phyloP scores from a whole-genome alignment of 2,888 invertebrate genomes.

The Melanostoma scalare region DNA sequence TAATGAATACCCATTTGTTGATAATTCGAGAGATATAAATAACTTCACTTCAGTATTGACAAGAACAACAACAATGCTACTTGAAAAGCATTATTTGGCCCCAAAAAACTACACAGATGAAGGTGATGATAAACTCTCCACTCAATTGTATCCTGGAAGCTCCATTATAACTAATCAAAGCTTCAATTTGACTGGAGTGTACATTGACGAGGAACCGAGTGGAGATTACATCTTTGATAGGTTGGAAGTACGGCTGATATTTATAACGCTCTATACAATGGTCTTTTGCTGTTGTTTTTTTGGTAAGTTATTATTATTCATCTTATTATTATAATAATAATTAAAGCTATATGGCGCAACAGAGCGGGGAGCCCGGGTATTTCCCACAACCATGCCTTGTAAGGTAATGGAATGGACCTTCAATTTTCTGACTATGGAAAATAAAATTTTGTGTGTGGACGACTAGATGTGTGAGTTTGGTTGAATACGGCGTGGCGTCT shows the following conservation, averaged over 20 bases:
- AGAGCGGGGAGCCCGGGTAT: too few relatives aligned
- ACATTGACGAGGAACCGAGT: constrained; percentile 35
- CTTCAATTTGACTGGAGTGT: constrained; percentile 20
- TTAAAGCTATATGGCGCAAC: too few relatives aligned
- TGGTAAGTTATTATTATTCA: constrained; percentile 84
- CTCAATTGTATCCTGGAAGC: constrained; percentile 50
- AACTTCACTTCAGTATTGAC: constrained; percentile 49
- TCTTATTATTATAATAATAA: too few relatives aligned
- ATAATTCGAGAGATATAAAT: constrained; percentile 20
- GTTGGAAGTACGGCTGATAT: constrained; percentile 87
- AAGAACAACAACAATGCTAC: constrained; percentile 31
- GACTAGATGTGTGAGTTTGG: too few relatives aligned
- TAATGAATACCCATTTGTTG: constrained; percentile 17
- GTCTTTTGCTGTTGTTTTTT: constrained; percentile 92
- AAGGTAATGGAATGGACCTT: too few relatives aligned
- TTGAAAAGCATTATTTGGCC: background rate
- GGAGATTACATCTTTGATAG: constrained; percentile 90
- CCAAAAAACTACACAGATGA: constrained; percentile 8
- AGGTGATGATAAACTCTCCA: constrained; percentile 43
- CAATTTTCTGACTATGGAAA: too few relatives aligned
- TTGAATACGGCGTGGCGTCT: too few relatives aligned
- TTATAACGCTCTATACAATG: constrained; percentile 89
- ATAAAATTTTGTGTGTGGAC: too few relatives aligned
- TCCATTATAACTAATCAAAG: constrained; percentile 57
- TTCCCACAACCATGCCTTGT: too few relatives aligned